phyloP scores from a whole-genome alignment of 2,113 vertebrate species.

The Marcusenius ussheri region DNA sequence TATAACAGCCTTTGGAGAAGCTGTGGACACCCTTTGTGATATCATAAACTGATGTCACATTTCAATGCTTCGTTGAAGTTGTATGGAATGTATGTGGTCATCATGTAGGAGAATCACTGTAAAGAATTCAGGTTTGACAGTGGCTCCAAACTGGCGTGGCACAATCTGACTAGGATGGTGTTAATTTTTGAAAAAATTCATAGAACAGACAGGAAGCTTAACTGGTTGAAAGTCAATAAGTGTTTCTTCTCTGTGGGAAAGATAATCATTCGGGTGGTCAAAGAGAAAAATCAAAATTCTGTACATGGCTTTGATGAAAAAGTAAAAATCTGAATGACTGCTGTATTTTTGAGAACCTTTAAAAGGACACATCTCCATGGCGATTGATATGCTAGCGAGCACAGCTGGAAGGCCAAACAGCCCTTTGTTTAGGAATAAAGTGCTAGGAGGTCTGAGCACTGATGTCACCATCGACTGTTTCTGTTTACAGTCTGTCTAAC shows the following conservation, averaged over 20 bases:
- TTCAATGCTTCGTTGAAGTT: neutral
- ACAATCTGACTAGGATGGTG: neutral
- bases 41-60: neutral
- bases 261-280: neutral
- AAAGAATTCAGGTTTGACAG: neutral
- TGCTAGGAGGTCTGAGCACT: neutral
- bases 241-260: neutral
- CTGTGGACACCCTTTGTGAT: neutral
- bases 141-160: neutral
- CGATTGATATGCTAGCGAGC: neutral
- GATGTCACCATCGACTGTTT: neutral
- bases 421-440: neutral
- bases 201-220: neutral
- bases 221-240: neutral
- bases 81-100: neutral
- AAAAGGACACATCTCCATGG: neutral
- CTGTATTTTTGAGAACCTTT: neutral
- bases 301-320: neutral
- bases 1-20: neutral
- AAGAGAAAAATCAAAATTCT: neutral
- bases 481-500: slow-evolving; percentile 3
- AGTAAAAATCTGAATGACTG: neutral
- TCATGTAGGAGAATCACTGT: neutral
- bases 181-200: neutral
- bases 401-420: neutral